A percentile compares a stretch with the other conserved stretches of the same genome.
phyloP scores from a whole-genome alignment of 1,140 invertebrate species.

The Drosophila triauraria region DNA sequence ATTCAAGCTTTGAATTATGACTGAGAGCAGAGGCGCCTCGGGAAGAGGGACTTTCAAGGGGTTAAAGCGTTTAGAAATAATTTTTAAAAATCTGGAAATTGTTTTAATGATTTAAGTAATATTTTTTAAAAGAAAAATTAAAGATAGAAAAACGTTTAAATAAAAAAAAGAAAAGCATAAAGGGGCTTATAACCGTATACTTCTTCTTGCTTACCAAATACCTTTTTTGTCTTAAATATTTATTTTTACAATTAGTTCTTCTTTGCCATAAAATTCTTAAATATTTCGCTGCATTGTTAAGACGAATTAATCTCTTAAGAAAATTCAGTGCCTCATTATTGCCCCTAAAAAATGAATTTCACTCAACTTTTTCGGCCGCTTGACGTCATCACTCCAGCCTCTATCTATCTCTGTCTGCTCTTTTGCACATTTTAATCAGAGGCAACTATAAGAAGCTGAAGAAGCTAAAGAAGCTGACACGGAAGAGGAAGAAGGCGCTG shows the following conservation, averaged over 20 bases:
- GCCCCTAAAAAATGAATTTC: neutral
- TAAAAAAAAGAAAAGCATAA: no score
- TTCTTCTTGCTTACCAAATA: neutral
- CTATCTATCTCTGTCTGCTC: neutral
- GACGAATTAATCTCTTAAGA: no score
- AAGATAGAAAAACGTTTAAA: no score
- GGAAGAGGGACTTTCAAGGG: neutral
- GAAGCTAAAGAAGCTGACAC: constrained; percentile 2
- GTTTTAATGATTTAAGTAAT: no score
- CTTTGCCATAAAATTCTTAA: neutral
- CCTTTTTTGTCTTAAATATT: neutral
- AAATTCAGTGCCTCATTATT: no score
- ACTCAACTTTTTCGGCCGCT: constrained; percentile 9
- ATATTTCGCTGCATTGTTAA: neutral
- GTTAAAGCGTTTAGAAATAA: neutral
- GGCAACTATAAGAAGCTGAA: constrained; percentile 9
- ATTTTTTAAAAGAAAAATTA: no score
- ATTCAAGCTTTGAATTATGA: constrained; percentile 65
- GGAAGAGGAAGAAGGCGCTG: constrained; percentile 14
- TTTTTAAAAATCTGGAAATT: neutral
- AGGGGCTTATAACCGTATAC: no score
- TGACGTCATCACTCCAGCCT: constrained; percentile 27
- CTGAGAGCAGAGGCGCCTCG: neutral
- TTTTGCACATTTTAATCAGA: constrained; percentile 47
- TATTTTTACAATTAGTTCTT: neutral